Base-by-base conservation (phyloP, 2,797 vertebrate genomes). In the Tolypeutes matacus region DNA sequence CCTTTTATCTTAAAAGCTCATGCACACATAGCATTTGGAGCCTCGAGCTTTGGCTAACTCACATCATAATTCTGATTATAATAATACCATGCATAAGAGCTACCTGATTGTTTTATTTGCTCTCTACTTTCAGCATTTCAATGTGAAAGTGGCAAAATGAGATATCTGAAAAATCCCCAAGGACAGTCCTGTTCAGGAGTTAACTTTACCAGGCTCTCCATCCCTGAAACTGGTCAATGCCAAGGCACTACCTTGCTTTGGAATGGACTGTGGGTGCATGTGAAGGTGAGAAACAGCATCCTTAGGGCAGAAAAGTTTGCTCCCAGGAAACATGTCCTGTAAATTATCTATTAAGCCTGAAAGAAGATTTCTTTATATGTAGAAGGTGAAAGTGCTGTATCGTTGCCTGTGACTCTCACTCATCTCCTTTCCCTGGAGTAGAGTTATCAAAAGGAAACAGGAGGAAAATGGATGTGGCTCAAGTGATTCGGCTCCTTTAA, bases 221-320 rank as follows among this genome's bases (percentile, higher is more conserved):
- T n/a, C 12, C 36, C n/a, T 1, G 27, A 20, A 64, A 51, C 34
- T 2, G 0, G 23, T 36, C 34, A 6, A 10, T 3, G 3, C 8
- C 34, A 56, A 78, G n/a, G 27, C 27, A 29, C 36, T 25, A 7
- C 56, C 8, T 49, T 18, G 15, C 67, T 93, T 34, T n/a, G 58
- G 56, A 64, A 39, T 3, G 7, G 64, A 64, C 7, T 27, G 2
- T n/a, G 31, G 14, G 27, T 20, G 1, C 4, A 6, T 2, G 17
- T 17, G 11, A 31, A 69, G 60, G 31, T 25, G 36, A 34, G 36
- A 51, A 60, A 13, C 13, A 20, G 27, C 1, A 3, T 76, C 42
- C 8, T 36, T 10, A 76, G 36, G 31, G 36, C 17, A 78, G 69
- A 65, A 18, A 7, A 18, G 18, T 46, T 75, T 51, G 18, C 36